phyloP scores from a whole-genome alignment of 1,140 invertebrate species.

The Helicorthomorpha holstii region DNA sequence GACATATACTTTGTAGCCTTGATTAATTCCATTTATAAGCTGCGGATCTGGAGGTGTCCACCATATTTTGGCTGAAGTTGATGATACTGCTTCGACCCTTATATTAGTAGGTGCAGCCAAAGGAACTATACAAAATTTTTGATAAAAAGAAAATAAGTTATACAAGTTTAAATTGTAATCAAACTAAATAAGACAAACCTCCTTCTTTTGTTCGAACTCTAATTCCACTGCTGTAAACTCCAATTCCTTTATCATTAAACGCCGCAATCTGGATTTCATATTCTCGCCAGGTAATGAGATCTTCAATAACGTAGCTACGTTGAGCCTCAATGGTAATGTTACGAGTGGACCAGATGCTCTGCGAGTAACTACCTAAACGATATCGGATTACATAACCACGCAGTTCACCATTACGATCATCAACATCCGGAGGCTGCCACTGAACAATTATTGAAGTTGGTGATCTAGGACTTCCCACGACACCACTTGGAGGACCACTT shows the following conservation, averaged over 20 bases:
- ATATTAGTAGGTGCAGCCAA: slow-evolving; percentile 76
- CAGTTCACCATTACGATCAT: slow-evolving; percentile 86
- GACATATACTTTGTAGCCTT: slow-evolving; percentile 71
- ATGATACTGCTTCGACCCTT: slow-evolving; percentile 60
- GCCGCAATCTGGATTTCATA: slow-evolving; percentile 95
- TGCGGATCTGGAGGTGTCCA: slow-evolving; percentile 90
- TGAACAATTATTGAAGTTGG: slow-evolving; percentile 91
- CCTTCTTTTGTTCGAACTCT: slow-evolving; percentile 91
- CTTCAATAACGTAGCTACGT: slow-evolving; percentile 77
- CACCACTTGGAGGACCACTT: slow-evolving; percentile 69
- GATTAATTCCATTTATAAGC: slow-evolving; percentile 96
- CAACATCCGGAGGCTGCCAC: slow-evolving; percentile 86
- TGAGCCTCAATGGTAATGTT: slow-evolving; percentile 88
- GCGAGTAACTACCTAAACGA: slow-evolving; percentile 72
- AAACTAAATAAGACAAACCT: slow-evolving; percentile 19
- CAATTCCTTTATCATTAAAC: slow-evolving; percentile 91
- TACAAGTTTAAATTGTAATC: neutral
- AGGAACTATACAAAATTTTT: slow-evolving; percentile 39
- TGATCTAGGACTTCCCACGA: slow-evolving; percentile 78
- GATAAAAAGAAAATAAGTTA: neutral
- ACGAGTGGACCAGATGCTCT: slow-evolving; percentile 59
- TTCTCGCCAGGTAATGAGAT: slow-evolving; percentile 93
- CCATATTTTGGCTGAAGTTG: slow-evolving; percentile 61
- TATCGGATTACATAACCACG: slow-evolving; percentile 85
- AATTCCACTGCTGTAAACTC: slow-evolving; percentile 75